phyloP scores from a whole-genome alignment of 2,797 vertebrate genomes.

The Phoxinus dragarum region DNA sequence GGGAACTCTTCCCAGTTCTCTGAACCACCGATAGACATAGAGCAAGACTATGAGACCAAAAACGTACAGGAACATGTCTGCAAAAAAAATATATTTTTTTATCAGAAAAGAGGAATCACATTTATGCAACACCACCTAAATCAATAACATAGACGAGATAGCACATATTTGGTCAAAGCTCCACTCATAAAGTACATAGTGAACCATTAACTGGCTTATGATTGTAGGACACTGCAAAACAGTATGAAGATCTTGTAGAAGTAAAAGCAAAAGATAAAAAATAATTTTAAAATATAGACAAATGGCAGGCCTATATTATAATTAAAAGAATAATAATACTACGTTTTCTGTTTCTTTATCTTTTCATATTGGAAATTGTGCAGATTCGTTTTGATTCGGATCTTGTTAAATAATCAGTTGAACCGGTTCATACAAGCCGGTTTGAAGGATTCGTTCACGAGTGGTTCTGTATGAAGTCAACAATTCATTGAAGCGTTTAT shows the following conservation, averaged over 20 bases:
- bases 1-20: conserved; percentile 58
- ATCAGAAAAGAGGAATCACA: neutral
- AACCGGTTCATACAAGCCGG: neutral
- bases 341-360: neutral
- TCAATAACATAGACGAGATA: neutral
- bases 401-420: neutral
- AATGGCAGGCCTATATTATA: neutral
- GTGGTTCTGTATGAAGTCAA: neutral
- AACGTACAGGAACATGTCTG: conserved; percentile 63
- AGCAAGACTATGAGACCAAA: conserved; percentile 48
- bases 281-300: neutral
- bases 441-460: neutral
- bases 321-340: neutral
- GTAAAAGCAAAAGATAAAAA: too few species aligned
- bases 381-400: neutral
- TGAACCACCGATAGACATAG: conserved; percentile 60
- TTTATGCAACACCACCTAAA: neutral
- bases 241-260: neutral
- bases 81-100: neutral
- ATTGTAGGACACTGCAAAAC: neutral
- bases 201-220: neutral
- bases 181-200: neutral
- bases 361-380: neutral
- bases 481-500: neutral
- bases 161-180: neutral